phyloP scores from a whole-genome alignment of 2,888 invertebrate species.

The Stenchaetothrips biformis region DNA sequence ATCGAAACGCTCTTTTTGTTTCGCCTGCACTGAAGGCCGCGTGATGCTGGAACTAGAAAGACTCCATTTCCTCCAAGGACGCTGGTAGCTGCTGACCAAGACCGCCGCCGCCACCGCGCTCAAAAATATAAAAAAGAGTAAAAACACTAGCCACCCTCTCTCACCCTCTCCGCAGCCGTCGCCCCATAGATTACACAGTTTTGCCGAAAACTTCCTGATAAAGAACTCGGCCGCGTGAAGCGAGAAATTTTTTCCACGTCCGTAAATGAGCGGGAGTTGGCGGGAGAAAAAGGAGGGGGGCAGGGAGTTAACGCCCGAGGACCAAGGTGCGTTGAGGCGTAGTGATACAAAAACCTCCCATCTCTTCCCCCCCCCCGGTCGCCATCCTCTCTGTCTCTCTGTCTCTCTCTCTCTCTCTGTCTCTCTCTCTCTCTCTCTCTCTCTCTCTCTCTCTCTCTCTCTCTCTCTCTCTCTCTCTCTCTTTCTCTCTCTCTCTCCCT shows the following conservation, averaged over 20 bases:
- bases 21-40: no score
- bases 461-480: no score
- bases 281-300: not conserved
- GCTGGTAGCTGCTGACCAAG: no score
- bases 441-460: no score
- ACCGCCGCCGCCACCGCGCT: no score
- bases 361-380: not conserved
- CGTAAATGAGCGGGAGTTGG: not conserved
- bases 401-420: not conserved
- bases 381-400: not conserved
- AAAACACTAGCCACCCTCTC: not conserved
- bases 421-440: not conserved
- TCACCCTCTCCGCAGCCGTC: not conserved
- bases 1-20: no score
- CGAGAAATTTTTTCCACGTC: not conserved
- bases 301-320: not conserved
- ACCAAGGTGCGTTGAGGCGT: not conserved
- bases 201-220: slow-evolving; percentile 2
- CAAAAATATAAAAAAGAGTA: no score
- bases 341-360: not conserved
- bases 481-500: no score
- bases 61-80: no score
- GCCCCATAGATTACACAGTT: slow-evolving; percentile 10
- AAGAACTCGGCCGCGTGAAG: not conserved
- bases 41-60: no score